Base-by-base conservation (phyloP, 2,113 vertebrate genomes). In the Podocnemis expansa region DNA sequence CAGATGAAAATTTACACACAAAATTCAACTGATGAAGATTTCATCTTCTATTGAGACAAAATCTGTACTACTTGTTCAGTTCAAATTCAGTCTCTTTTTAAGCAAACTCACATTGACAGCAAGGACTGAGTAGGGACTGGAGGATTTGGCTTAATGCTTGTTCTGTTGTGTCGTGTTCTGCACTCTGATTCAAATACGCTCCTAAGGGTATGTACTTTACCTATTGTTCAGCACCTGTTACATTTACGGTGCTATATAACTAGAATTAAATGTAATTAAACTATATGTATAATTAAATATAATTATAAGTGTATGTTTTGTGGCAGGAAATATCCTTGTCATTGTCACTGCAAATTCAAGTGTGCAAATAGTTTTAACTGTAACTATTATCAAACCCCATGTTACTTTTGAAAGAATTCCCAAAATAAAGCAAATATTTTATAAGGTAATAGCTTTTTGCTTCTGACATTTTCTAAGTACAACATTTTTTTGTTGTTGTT, bases 91-190 rank as follows among this genome's bases (percentile, higher is more conserved):
- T 85, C 25, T 70, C 38, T 70, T 21, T 8, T 38, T 70, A 70
- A 70, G n/a, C 34, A 70, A 70, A 70, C 16, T 38, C 34, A 67
- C 60, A n/a, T 9, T 67, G 60, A 67, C 34, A 34, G 34, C 34
- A n/a, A 67, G 60, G 60, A 67, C 34, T n/a, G 60, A 67, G 34
- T 67, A 78, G 0, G 54, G 21, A 27, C 8, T 8, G 16, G 55
- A 51, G 1, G 0, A 1, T 16, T 84, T 82, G 1, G 0, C 12
- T 88, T 2, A 84, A 10, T 45, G 16, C 5, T 1, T 4, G 4
- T 80, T 90, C 94, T 34, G 2, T 27, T 82, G 5, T 43, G 3
- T 19, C 3, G 6, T 52, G 7, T 51, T 12, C 7, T 79, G 17
- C 70, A 6, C 2, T 73, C 31, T 89, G 10, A 5, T 85, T 75